Evolutionary conservation across 2,797 vertebrate genomes (phyloP), one percentile per base, ranked within the genome.

Genomic region (Lepidocolaptes lacrymiger): DNA sequence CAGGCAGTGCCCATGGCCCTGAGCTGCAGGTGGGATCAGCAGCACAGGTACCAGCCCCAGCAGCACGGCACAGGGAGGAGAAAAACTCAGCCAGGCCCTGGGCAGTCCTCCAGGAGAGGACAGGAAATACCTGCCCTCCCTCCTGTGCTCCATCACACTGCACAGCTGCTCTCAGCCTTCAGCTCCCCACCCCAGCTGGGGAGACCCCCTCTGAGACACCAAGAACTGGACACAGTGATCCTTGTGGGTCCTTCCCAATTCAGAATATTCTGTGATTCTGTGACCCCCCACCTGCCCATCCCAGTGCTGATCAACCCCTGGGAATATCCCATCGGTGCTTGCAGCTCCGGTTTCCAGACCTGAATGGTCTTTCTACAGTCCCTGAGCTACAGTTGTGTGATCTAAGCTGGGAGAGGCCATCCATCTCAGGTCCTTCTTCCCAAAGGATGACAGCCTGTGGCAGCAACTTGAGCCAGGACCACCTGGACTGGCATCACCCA

Each of bases 1-100:
- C 87, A 77, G 83, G 72, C 48, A 0, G 10, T 1, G 22, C 67
- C 77, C 0, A 1, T 5, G 8, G 27, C 52, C 89, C 26, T 0
- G 14, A 30, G 76, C 62, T 9, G 46, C 4, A 5, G 17, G 4
- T 14, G 74, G 0, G 8, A 63, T 2, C 48, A 36, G 41, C 79
- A 28, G 69, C 46, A 12, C 59, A 18, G 61, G 41, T 71, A 24
- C 62, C 0, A 1, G 36, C 39, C 32, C 59, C 56, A 1, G 62
- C 46, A 37, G 37, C 58, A 5, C 0, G 10, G 77, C 19, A 44
- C 0, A 1, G 55, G 21, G 27, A 61, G 46, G 8, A 78, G 73
- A 14, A 61, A 46, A 24, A 46, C n/a, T 80, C 39, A 6, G 36
- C n/a, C 66, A 23, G 63, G 44, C 58, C 62, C 67, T 23, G 74